Evolutionary conservation across 2,888 invertebrate genomes (phyloP).

Genomic region (Nipponacmea schrenckii): DNA sequence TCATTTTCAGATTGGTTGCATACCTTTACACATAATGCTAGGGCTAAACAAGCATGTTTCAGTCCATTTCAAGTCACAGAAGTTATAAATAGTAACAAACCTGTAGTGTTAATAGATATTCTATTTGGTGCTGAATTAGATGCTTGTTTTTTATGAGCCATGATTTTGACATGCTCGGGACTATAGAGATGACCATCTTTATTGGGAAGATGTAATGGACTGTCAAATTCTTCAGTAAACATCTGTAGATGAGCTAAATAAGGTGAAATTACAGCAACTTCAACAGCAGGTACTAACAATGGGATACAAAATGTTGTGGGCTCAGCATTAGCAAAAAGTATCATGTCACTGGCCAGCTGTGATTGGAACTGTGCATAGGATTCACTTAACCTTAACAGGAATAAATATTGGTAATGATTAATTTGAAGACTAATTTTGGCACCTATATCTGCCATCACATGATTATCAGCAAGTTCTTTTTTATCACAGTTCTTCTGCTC

Average conservation of each 20-base stretch:
- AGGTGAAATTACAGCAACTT: constrained; percentile 80
- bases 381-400: constrained; percentile 86
- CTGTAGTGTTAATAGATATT: constrained; percentile 3
- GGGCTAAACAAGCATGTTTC: too few relatives aligned
- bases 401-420: constrained; percentile 92
- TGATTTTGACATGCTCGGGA: background rate
- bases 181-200: background rate
- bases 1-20: too few relatives aligned
- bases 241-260: constrained; percentile 39
- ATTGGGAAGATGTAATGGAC: constrained; percentile 23
- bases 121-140: constrained; percentile 1
- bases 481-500: constrained; percentile 37
- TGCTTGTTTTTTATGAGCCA: background rate
- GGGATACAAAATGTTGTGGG: constrained; percentile 69
- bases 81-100: background rate
- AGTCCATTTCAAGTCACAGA: too few relatives aligned
- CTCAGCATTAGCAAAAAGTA: constrained; percentile 71
- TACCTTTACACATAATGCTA: too few relatives aligned
- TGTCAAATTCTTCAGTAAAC: constrained; percentile 36
- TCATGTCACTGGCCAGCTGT: constrained; percentile 65
- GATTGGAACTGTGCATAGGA: constrained; percentile 70
- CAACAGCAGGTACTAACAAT: constrained; percentile 83
- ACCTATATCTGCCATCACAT: constrained; percentile 83
- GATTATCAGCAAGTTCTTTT: constrained; percentile 73
- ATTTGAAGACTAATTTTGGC: constrained; percentile 89